A percentile compares a stretch with the other conserved stretches of the same genome.
Evolutionary conservation across 1,140 invertebrate genomes (phyloP).

Genomic region (Ylistrum balloti): DNA sequence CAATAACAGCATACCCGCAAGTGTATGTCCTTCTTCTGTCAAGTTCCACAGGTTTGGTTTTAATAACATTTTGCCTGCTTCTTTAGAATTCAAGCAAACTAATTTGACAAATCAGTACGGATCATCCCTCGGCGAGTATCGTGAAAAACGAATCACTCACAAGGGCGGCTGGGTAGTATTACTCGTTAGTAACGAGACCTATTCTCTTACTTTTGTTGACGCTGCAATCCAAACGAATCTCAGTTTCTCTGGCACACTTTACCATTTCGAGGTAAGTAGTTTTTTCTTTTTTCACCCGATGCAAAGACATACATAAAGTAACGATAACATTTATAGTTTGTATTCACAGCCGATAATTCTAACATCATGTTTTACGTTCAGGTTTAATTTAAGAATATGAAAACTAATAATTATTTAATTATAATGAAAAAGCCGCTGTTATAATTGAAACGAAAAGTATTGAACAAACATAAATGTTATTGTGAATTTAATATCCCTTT

Average conservation of each 20-base stretch:
- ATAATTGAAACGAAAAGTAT: too few species aligned
- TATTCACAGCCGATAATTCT: too few species aligned
- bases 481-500: too few species aligned
- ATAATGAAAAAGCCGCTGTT: too few species aligned
- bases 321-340: too few species aligned
- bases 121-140: conserved; percentile 56
- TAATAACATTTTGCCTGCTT: conserved; percentile 69
- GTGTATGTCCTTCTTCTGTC: conserved; percentile 64
- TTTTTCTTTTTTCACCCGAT: too few species aligned
- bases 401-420: too few species aligned
- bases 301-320: too few species aligned
- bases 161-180: conserved; percentile 70
- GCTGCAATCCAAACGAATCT: conserved; percentile 73
- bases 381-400: too few species aligned
- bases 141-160: conserved; percentile 72
- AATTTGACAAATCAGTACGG: conserved; percentile 70
- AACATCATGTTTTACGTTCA: too few species aligned
- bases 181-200: conserved; percentile 63
- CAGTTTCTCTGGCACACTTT: conserved; percentile 71
- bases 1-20: conserved; percentile 54
- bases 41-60: conserved; percentile 77
- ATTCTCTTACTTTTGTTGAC: conserved; percentile 69
- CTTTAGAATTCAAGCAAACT: conserved; percentile 69
- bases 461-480: too few species aligned
- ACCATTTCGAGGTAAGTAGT: conserved; percentile 72